Evolutionary conservation across 1,140 invertebrate species (phyloP), one percentile per base, ranked within the genome.

Genomic region (Drosophila virilis): DNA sequence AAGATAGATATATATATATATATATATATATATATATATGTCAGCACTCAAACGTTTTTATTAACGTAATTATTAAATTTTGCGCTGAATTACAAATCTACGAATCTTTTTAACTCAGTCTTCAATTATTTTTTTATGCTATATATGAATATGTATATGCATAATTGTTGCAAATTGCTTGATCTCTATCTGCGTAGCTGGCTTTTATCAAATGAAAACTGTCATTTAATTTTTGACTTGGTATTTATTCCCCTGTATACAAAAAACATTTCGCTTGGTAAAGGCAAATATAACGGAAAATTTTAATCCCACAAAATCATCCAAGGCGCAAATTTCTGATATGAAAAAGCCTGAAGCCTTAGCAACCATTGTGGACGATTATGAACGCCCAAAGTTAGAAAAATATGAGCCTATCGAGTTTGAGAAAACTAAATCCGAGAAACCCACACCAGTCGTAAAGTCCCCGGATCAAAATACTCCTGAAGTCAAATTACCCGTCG

Each of bases 331-430:
- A 48, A 61, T 88, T 51, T 84, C 82, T 8, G 61, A 78, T 17
- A 32, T 91, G 48, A 77, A 81, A 78, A 92, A 90, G 46, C 78
- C 80, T 2, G 83, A 91, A 57, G 54, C 66, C 37, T 32, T 91
- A 9, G 75, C 83, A 45, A 78, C 74, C 46, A 77, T 91, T 57
- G 45, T 71, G 13, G 89, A 91, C 43, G 92, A 94, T 80, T 94
- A 94, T 74, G 92, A 94, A 91, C 91, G 91, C 38, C 93, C 94
- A 4, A 88, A 93, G 52, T 81, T 94, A 64, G 93, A 93, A 72
- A 93, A 91, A 84, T 93, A 93, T 77, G 92, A 93, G 67, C 93
- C 92, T 80, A 65, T 55, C 17, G 57, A 85, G 45, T 55, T 92
- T 68, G 75, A 82, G 46, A 90, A 85, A 52, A 8, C 40, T 0